Percentiles rank a stretch among this genome's conserved stretches.
Evolutionary conservation across 2,888 invertebrate species (phyloP).

Genomic region (Aplocera efformata): DNA sequence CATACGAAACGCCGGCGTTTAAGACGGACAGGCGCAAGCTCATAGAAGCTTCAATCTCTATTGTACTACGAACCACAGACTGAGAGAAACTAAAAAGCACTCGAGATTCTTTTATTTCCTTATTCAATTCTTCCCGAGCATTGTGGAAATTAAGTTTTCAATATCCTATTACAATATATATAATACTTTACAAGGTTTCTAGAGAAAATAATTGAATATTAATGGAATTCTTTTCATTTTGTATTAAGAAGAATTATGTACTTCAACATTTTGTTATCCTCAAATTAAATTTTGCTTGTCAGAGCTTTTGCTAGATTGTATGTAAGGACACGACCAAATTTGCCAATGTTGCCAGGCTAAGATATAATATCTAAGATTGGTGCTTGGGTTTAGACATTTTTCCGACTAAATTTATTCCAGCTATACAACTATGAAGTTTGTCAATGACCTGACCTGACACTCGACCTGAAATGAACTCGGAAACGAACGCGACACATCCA

Average conservation of each 20-base stretch:
- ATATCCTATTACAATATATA: constrained; percentile 60
- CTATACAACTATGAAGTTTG: too few relatives aligned
- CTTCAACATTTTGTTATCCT: neutral
- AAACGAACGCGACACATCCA: too few relatives aligned
- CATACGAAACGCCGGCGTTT: constrained; percentile 65
- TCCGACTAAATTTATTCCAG: too few relatives aligned
- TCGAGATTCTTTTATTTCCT: constrained; percentile 62
- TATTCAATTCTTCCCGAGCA: constrained; percentile 43
- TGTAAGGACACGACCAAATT: too few relatives aligned
- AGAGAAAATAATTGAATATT: constrained; percentile 33
- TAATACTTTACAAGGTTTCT: constrained; percentile 48
- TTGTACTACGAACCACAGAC: constrained; percentile 54
- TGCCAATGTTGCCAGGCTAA: too few relatives aligned
- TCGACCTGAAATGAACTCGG: too few relatives aligned
- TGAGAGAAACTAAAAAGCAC: constrained; percentile 58
- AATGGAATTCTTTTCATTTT: constrained; percentile 27
- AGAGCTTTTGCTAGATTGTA: too few relatives aligned
- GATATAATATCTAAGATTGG: too few relatives aligned
- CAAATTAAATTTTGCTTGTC: too few relatives aligned
- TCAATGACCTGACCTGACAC: too few relatives aligned
- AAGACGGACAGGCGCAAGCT: constrained; percentile 46
- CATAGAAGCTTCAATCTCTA: constrained; percentile 46
- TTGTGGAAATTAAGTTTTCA: constrained; percentile 49
- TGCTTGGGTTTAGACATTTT: too few relatives aligned
- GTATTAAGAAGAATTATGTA: neutral